Base-by-base conservation (phyloP, 2,113 vertebrate species). In the Phycodurus eques region DNA sequence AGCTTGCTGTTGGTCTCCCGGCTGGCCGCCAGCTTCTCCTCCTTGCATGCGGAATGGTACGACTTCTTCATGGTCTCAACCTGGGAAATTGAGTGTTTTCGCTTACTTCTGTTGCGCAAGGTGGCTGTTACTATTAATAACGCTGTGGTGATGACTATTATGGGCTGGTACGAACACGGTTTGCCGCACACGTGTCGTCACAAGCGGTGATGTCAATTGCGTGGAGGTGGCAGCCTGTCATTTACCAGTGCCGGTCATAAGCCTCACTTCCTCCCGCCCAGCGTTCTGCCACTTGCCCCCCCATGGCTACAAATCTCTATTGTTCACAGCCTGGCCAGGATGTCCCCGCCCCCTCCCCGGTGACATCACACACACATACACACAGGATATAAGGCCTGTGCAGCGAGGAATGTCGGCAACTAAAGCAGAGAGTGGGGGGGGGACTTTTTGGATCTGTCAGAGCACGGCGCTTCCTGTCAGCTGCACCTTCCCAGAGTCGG, bases 21-120 rank as follows among this genome's bases (percentile, higher is more conserved):
- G 56, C 95, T 98, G 67, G 94, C 72, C 43, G 98, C 97, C 76
- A 97, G 78, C 57, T 99, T 98, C 89, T 99, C 97, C 74, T 99
- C 98, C 74, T 98, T 99, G 78, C 96, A 99, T 1, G 98, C 96
- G 0, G 93, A 87, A n/a, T 99, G 96, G 83, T 96, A 95, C 0
- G 92, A 83, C 81, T 99, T 99, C 91, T 99, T 99, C 72, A 94
- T 89, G 7, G 90, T 91, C 74, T 99, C 97, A 74, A 98, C 92
- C 98, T 99, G 64, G 67, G 31, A 75, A 72, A 39, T 47, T 1
- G 11, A 44, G 35, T 39, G 4, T 39, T 6, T 6, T 39, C 6
- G 35, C 2, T 39, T 3, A 39, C 6, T 39, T 39, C 35, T 39
- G 35, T 6, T 39, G 35, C 35, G 35, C 35, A 6, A 39, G 35